Evolutionary conservation across 2,113 vertebrate genomes (phyloP).

Genomic region (Tachysurus vachellii): DNA sequence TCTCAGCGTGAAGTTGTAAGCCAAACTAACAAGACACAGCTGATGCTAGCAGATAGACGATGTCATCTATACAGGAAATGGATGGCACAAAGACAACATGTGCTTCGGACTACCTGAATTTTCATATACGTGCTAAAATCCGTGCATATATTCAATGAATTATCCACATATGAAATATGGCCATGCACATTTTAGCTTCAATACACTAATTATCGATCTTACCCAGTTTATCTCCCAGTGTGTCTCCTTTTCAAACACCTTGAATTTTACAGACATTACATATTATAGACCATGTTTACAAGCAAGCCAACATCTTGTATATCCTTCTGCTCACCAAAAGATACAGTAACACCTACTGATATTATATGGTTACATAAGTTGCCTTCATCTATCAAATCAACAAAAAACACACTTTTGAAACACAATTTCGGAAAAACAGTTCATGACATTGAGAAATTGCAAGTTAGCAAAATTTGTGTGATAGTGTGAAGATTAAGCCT

Average conservation of each 20-base stretch:
- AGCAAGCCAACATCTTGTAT: background rate
- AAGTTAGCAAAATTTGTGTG: background rate
- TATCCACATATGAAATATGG: background rate
- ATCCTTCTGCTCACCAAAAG: background rate
- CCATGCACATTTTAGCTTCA: background rate
- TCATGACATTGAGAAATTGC: background rate
- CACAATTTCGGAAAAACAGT: background rate
- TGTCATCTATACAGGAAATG: background rate
- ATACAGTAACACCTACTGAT: background rate
- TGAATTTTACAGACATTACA: background rate
- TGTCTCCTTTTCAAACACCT: background rate
- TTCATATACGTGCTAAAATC: constrained; percentile 40
- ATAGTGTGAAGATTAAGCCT: background rate
- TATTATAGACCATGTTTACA: background rate
- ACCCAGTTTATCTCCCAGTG: background rate
- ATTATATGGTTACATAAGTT: background rate
- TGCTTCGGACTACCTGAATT: constrained; percentile 19
- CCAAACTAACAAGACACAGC: constrained; percentile 16
- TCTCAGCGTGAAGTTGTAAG: background rate
- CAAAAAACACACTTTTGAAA: background rate
- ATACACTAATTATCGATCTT: background rate
- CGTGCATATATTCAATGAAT: constrained; percentile 50
- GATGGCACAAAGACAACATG: constrained; percentile 14
- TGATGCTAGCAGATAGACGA: constrained; percentile 4
- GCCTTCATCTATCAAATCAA: background rate